A percentile compares a stretch with the other conserved stretches of the same genome.
Evolutionary conservation across 2,797 vertebrate genomes (phyloP).

Genomic region (Platalea minor): DNA sequence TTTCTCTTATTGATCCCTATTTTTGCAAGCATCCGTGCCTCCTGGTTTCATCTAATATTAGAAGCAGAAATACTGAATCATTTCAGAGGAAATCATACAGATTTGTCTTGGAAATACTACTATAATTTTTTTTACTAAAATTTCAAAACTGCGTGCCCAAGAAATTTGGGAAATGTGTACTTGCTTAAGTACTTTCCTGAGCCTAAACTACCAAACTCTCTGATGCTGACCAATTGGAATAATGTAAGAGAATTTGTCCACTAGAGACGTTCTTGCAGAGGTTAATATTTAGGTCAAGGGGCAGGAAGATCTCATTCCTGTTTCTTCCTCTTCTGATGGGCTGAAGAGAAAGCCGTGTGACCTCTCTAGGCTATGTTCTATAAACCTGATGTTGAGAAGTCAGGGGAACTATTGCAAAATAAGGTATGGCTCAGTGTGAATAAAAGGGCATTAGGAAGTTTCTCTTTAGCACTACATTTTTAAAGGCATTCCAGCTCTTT

Average conservation of each 20-base stretch:
- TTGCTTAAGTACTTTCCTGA: neutral
- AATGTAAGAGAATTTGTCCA: neutral
- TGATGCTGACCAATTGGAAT: neutral
- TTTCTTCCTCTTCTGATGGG: neutral
- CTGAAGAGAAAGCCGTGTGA: neutral
- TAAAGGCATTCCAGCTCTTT: neutral
- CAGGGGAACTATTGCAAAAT: neutral
- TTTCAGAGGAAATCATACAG: constrained; percentile 16
- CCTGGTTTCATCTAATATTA: constrained; percentile 40
- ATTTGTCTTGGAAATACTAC: constrained; percentile 37
- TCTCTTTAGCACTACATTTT: neutral
- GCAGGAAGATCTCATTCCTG: neutral
- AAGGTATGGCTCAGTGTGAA: neutral
- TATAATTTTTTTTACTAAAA: neutral
- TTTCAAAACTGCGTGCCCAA: constrained; percentile 44
- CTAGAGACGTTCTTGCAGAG: neutral
- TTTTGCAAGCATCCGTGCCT: constrained; percentile 40
- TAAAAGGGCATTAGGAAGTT: neutral
- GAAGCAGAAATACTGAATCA: constrained; percentile 45
- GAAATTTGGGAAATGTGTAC: neutral
- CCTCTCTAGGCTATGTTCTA: neutral
- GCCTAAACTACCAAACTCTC: neutral
- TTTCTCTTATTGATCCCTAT: constrained; percentile 37
- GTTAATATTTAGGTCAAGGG: neutral
- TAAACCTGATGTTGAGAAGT: neutral